Percentiles rank a stretch among this genome's conserved stretches.
Evolutionary conservation across 53 echinoderm and acorn worm genomes (phyloP).

Genomic region (Patiria pectinifera): DNA sequence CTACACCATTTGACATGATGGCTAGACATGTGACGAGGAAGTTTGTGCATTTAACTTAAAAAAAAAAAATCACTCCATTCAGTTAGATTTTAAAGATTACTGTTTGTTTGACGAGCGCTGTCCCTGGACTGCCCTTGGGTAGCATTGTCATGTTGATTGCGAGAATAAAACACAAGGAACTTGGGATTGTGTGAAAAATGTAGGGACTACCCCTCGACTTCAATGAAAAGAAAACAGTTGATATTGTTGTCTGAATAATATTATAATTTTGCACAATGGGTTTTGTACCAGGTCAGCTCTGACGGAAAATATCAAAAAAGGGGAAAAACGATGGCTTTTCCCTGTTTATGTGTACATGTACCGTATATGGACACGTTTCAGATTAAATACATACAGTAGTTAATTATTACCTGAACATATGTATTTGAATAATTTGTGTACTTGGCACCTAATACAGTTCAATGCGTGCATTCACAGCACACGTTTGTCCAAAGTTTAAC

Average conservation of each 20-base stretch:
- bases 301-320: no score
- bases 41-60: background rate
- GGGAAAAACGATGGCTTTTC: no score
- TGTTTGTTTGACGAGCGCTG: background rate
- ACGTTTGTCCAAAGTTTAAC: no score
- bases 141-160: background rate
- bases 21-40: background rate
- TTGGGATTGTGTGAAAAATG: background rate
- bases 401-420: no score
- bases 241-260: background rate
- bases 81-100: background rate
- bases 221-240: background rate
- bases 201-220: background rate
- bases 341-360: no score
- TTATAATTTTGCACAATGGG: background rate
- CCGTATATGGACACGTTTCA: no score
- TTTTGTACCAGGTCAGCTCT: background rate
- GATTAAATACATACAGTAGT: no score
- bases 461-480: no score
- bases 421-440: no score
- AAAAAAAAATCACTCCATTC: background rate
- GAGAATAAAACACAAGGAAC: conserved; percentile 35
- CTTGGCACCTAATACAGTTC: no score
- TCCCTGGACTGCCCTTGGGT: background rate
- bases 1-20: background rate